phyloP scores from a whole-genome alignment of 2,888 invertebrate species.

The Elysia crispata region DNA sequence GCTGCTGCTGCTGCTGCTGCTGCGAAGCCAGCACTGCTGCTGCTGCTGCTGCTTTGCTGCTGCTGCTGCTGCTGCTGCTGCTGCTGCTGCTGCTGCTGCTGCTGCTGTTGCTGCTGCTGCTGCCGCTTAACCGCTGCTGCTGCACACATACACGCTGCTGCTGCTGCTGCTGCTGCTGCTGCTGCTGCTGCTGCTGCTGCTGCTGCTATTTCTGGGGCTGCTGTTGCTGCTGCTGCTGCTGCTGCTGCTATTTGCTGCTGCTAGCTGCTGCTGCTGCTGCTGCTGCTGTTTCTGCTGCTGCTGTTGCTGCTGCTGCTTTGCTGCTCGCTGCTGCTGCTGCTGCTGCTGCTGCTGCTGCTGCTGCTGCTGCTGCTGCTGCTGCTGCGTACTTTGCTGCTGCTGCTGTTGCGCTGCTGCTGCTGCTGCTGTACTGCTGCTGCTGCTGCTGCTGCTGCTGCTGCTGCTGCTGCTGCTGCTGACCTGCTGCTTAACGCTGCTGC shows the following conservation, averaged over 20 bases:
- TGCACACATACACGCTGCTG: too few relatives aligned
- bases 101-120: slow-evolving; percentile 15
- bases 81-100: slow-evolving; percentile 19
- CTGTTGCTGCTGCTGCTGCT: too few relatives aligned
- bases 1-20: too few relatives aligned
- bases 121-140: too few relatives aligned
- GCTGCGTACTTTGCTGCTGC: slow-evolving; percentile 15
- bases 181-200: background rate
- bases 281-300: too few relatives aligned
- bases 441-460: slow-evolving; percentile 11
- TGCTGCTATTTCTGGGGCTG: too few relatives aligned
- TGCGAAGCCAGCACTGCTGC: too few relatives aligned
- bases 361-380: too few relatives aligned
- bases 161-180: background rate
- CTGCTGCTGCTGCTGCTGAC: slow-evolving; percentile 5
- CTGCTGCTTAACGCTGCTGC: background rate
- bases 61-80: too few relatives aligned
- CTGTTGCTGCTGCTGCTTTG: background rate
- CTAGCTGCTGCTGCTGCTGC: too few relatives aligned
- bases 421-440: background rate
- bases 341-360: slow-evolving; percentile 2
- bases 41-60: too few relatives aligned
- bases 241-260: background rate
- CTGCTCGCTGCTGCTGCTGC: background rate
- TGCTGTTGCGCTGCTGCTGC: too few relatives aligned